Base-by-base conservation (phyloP, 2,797 vertebrate species). In the Pteropus rufus region DNA sequence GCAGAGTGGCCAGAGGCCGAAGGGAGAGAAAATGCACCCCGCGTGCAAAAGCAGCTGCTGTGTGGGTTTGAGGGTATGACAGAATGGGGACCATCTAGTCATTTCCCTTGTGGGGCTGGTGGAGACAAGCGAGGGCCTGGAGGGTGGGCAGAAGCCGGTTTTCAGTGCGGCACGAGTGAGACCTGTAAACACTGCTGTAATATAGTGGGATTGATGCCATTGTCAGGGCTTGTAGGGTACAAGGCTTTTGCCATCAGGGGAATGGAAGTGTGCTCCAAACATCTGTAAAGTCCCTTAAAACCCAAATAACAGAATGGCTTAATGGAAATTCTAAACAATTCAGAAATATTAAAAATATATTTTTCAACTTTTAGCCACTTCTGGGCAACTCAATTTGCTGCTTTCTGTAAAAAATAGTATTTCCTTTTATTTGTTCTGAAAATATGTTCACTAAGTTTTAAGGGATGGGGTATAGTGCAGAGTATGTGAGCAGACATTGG, bases 341-440 rank as follows among this genome's bases (percentile, higher is more conserved):
- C 9, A 76, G 24, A 58, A 70, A 93, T 77, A 86, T 81, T 92
- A 73, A 87, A 91, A 82, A 88, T 82, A 34, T 12, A 24, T 36
- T 79, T 70, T 95, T 84, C 58, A 85, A n/a, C 6, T 54, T 87
- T 72, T 72, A 91, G 3, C 46, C 7, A 95, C 49, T 34, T 92
- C 41, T 88, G 76, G 26, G 31, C 91, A 58, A 52, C n/a, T 81
- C 52, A 86, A 52, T 89, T 84, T 88, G 56, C 34, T 80, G 2
- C 70, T 81, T 95, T 80, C 64, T 79, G 18, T 72, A 54, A 90
- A 72, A 90, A 62, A 21, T 36, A 64, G 52, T 7, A 49, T 67
- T 95, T 72, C 44, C 46, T 72, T 94, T 64, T 65, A 80, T 65
- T 96, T 96, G 36, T 90, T 65, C 39, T 80, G 49, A 80, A 97